phyloP scores from a whole-genome alignment of 2,888 invertebrate genomes.

The Scaptomyza polygonia region DNA sequence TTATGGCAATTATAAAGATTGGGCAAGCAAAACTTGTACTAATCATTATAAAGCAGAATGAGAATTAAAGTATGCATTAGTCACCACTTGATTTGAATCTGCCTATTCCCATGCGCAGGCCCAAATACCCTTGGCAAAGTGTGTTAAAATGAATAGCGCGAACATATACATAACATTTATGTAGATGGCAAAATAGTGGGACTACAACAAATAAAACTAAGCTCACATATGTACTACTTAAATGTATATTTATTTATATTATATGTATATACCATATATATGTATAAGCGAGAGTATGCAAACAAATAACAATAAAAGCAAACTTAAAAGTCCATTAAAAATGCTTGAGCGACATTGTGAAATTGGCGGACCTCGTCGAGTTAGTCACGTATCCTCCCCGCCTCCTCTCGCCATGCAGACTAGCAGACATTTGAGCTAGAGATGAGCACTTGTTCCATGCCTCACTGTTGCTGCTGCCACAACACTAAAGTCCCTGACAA shows the following conservation, averaged over 20 bases:
- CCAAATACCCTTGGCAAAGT: slow-evolving; percentile 1
- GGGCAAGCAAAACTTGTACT: no score
- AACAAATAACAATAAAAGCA: slow-evolving; percentile 67
- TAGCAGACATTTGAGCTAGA: slow-evolving; percentile 43
- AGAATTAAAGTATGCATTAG: no score
- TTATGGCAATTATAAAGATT: no score
- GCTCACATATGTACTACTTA: slow-evolving; percentile 13
- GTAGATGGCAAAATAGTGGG: slow-evolving; percentile 21
- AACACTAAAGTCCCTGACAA: slow-evolving; percentile 64
- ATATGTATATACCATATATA: background rate
- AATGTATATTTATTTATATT: background rate
- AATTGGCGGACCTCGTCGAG: slow-evolving; percentile 65
- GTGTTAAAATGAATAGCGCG: slow-evolving; percentile 8
- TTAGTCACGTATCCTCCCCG: slow-evolving; percentile 45
- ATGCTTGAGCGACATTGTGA: slow-evolving; percentile 68
- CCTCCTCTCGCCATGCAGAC: background rate
- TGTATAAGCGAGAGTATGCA: slow-evolving; percentile 26
- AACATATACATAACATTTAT: slow-evolving; percentile 17
- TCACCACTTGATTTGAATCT: no score
- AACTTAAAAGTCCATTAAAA: slow-evolving; percentile 82
- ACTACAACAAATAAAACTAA: slow-evolving; percentile 18
- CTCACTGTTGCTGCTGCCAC: slow-evolving; percentile 32
- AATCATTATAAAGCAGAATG: no score
- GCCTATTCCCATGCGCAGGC: background rate
- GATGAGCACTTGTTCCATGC: slow-evolving; percentile 11